These are phyloP conservation scores for Syrista parreyssii DNA, from an alignment of 2,888 invertebrate genomes.

Conservation along the genomic window DNA sequence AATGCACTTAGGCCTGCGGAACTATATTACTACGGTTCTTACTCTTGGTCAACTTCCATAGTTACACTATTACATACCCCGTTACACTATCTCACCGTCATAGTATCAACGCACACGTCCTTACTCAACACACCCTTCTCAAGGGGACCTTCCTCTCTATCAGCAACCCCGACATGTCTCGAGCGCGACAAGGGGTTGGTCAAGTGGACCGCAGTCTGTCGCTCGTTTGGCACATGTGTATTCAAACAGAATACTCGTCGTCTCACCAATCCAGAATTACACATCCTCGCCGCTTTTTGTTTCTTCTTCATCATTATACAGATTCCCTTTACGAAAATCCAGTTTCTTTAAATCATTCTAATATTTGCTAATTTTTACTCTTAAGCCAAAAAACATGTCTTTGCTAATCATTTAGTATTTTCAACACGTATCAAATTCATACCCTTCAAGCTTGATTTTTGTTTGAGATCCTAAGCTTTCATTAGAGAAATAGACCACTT, in stretches of 20 bases:
- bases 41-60: not conserved
- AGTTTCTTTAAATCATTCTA: not conserved
- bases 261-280: not conserved
- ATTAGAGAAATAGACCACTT: not conserved
- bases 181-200: constrained; percentile 3
- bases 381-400: not conserved
- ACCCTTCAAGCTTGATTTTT: not conserved
- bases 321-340: not conserved
- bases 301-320: not conserved
- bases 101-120: not conserved
- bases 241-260: not conserved
- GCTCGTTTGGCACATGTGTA: constrained; percentile 1
- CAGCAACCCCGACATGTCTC: constrained; percentile 6
- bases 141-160: not conserved
- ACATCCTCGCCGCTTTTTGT: not conserved
- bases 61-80: not conserved
- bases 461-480: not conserved
- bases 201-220: constrained; percentile 3
- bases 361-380: not conserved
- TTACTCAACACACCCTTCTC: not conserved
- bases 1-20: constrained; percentile 19
- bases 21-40: not conserved
- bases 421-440: not conserved
- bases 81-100: not conserved
- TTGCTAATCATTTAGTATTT: not conserved